A percentile compares a stretch with the other conserved stretches of the same genome.
Conservation (phyloP, 2,888 invertebrate genomes). For the Apocheima hispidaria region DNA sequence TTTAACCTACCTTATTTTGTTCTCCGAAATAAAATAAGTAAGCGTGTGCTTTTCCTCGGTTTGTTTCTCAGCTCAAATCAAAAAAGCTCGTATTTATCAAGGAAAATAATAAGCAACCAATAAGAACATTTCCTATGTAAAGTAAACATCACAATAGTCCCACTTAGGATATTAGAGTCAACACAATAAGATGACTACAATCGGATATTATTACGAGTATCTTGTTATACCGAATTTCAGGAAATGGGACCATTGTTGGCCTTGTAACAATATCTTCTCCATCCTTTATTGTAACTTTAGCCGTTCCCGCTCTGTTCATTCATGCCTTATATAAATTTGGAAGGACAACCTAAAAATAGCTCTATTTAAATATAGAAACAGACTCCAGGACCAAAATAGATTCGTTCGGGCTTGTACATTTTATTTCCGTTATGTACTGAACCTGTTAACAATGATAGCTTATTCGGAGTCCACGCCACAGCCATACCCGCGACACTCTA, state of each 20-base stretch:
- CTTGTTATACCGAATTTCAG: conserved; percentile 20
- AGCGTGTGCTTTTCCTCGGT: not conserved
- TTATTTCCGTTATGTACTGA: too few relatives aligned
- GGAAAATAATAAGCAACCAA: conserved; percentile 9
- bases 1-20: not conserved
- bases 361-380: too few relatives aligned
- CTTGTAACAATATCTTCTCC: conserved; percentile 19
- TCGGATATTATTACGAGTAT: conserved; percentile 30
- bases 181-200: conserved; percentile 26
- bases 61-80: not conserved
- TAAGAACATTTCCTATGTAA: conserved; percentile 8
- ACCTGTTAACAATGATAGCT: too few relatives aligned
- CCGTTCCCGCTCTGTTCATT: not conserved
- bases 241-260: conserved; percentile 22
- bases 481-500: too few relatives aligned
- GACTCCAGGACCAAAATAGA: too few relatives aligned
- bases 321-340: conserved; percentile 3
- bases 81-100: not conserved
- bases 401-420: too few relatives aligned
- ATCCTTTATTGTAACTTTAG: conserved; percentile 17
- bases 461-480: too few relatives aligned
- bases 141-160: conserved; percentile 14
- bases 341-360: not conserved
- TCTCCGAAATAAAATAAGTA: not conserved
- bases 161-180: conserved; percentile 27